Conservation (phyloP, 2,797 vertebrate species). For the Coregonus suidteri region DNA sequence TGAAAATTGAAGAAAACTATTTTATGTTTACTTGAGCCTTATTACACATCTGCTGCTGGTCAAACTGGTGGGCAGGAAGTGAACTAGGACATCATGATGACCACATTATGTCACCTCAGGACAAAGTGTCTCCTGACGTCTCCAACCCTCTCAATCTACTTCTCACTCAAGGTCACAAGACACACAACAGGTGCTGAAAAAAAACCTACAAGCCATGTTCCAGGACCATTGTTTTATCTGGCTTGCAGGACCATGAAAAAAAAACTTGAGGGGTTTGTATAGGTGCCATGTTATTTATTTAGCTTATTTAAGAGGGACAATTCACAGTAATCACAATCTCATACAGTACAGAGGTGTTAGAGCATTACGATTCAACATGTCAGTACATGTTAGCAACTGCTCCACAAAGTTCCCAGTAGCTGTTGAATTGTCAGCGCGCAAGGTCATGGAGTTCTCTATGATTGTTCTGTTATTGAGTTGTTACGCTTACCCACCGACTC, state of each 20-base stretch:
- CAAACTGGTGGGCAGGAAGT: too few relatives aligned
- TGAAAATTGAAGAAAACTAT: neutral
- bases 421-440: neutral
- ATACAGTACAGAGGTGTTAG: constrained; percentile 9
- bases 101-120: neutral
- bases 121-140: neutral
- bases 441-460: constrained; percentile 17
- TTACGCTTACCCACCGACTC: constrained; percentile 7
- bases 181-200: neutral
- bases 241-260: too few relatives aligned
- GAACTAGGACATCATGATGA: too few relatives aligned
- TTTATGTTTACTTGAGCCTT: neutral
- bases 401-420: neutral
- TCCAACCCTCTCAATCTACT: neutral
- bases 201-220: neutral
- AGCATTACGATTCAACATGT: neutral
- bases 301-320: neutral
- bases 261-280: too few relatives aligned
- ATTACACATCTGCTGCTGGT: neutral
- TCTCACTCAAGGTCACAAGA: neutral
- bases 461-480: neutral
- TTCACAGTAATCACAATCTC: neutral
- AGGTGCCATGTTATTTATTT: neutral
- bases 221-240: too few relatives aligned
- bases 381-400: too few relatives aligned